A percentile compares a stretch with the other conserved stretches of the same genome.
Evolutionary conservation across 2,113 vertebrate genomes (phyloP).

Genomic region (Alosa alosa): DNA sequence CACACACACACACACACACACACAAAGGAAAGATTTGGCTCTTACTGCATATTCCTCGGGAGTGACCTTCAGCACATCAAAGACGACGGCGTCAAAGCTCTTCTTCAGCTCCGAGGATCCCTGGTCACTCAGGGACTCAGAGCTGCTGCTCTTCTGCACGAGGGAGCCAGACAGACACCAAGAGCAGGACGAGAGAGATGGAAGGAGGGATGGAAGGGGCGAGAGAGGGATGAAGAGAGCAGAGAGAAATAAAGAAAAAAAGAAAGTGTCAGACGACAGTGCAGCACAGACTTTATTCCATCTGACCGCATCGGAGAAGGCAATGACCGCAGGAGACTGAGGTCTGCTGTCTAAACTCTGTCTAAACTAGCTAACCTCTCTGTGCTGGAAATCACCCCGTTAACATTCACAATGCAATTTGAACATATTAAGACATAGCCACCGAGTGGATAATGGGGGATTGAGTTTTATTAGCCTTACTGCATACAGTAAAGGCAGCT

Average conservation of each 20-base stretch:
- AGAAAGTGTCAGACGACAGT: background rate
- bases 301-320: background rate
- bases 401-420: background rate
- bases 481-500: background rate
- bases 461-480: background rate
- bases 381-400: background rate
- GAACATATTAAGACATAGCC: background rate
- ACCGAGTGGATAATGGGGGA: background rate
- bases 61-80: constrained; percentile 94
- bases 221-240: background rate
- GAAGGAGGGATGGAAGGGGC: background rate
- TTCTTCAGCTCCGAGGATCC: constrained; percentile 92
- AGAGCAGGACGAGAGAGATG: background rate
- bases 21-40: background rate
- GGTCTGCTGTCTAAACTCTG: background rate
- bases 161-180: constrained; percentile 31
- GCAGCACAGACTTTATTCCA: too few relatives aligned
- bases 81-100: constrained; percentile 97
- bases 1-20: constrained; percentile 26
- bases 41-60: constrained; percentile 99
- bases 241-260: background rate
- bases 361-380: background rate
- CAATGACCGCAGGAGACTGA: background rate
- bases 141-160: constrained; percentile 93
- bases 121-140: constrained; percentile 94